Evolutionary conservation across 2,888 invertebrate genomes (phyloP).

Genomic region (Melipona beecheii): DNA sequence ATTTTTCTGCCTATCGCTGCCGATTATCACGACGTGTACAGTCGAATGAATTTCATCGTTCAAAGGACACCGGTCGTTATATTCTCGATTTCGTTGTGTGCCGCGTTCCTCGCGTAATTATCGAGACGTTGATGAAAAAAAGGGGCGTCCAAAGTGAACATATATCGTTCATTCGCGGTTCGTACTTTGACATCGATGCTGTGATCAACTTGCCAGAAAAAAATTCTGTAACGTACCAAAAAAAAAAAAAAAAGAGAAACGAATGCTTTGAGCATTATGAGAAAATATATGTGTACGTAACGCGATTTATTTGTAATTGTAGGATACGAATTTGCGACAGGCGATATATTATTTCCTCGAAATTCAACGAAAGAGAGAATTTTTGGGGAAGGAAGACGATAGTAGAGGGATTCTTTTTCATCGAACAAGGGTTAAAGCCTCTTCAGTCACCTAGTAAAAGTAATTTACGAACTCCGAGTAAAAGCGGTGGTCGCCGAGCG

Average conservation of each 20-base stretch:
- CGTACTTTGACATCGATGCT: slow-evolving; percentile 24
- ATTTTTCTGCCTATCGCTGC: slow-evolving; percentile 43
- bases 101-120: slow-evolving; percentile 41
- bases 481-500: slow-evolving; percentile 52
- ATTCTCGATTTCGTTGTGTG: slow-evolving; percentile 24
- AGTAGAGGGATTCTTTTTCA: slow-evolving; percentile 33
- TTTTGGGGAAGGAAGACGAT: not conserved
- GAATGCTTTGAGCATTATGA: not conserved
- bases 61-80: slow-evolving; percentile 39
- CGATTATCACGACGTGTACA: slow-evolving; percentile 1
- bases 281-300: not conserved
- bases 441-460: slow-evolving; percentile 56
- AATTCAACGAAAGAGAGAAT: not conserved
- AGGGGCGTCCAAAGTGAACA: not conserved
- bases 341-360: slow-evolving; percentile 5
- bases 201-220: slow-evolving; percentile 26
- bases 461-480: slow-evolving; percentile 61
- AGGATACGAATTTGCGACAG: slow-evolving; percentile 7
- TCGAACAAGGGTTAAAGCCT: slow-evolving; percentile 48
- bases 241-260: not conserved
- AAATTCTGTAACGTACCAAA: not conserved
- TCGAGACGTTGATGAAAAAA: slow-evolving; percentile 25
- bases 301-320: not conserved
- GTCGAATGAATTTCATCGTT: slow-evolving; percentile 21
- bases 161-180: slow-evolving; percentile 4